These are phyloP conservation scores for Benthosema pterotum DNA, from an alignment of 2,797 vertebrate species.

Conservation along the genomic window DNA sequence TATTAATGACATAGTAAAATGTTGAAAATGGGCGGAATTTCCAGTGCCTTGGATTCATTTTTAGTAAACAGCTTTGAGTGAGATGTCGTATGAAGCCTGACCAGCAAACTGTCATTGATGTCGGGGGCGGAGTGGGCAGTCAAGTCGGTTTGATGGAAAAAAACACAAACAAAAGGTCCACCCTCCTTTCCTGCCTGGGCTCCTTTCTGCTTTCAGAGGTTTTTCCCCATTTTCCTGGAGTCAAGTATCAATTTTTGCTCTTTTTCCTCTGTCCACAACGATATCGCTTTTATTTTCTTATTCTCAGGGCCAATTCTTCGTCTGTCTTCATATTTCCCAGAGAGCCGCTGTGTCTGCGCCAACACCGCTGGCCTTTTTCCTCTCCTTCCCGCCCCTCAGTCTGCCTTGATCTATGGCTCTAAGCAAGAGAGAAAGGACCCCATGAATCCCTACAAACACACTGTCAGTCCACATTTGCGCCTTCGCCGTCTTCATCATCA, in stretches of 20 bases:
- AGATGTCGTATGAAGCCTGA: constrained; percentile 45
- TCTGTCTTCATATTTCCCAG: constrained; percentile 83
- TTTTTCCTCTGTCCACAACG: constrained; percentile 73
- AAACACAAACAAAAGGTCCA: constrained; percentile 43
- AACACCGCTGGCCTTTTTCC: constrained; percentile 80
- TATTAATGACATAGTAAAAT: too few species aligned
- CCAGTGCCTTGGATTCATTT: too few species aligned
- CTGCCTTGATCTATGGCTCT: constrained; percentile 83
- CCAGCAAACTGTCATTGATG: constrained; percentile 64
- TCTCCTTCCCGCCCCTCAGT: constrained; percentile 84
- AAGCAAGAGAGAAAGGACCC: constrained; percentile 82
- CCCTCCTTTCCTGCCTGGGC: constrained; percentile 60
- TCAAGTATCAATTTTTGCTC: constrained; percentile 69
- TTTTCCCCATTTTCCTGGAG: constrained; percentile 54
- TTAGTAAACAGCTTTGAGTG: background rate
- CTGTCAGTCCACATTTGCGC: constrained; percentile 45
- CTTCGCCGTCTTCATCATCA: constrained; percentile 33
- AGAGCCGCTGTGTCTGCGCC: constrained; percentile 65
- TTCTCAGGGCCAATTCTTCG: constrained; percentile 80
- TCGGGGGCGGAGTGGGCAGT: constrained; percentile 44
- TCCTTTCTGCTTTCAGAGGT: constrained; percentile 61
- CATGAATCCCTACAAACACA: constrained; percentile 76
- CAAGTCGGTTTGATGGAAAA: constrained; percentile 58
- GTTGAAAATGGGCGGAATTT: too few species aligned
- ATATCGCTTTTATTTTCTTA: constrained; percentile 77